Evolutionary conservation across 2,797 vertebrate species (phyloP).

Genomic region (Mallotus villosus): DNA sequence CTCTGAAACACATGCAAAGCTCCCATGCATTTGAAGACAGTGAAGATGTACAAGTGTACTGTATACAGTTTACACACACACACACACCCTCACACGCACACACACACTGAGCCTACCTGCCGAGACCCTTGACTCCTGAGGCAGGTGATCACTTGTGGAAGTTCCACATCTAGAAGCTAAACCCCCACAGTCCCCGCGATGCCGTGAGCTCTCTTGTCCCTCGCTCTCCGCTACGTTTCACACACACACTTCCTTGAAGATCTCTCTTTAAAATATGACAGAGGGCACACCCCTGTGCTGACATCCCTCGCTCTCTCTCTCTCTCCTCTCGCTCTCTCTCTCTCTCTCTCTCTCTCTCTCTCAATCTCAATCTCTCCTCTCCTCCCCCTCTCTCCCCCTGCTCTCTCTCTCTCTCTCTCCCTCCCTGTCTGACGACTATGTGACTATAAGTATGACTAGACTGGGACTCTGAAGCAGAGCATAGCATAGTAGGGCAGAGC

Average conservation of each 20-base stretch:
- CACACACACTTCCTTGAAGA: background rate
- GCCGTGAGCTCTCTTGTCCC: too few relatives aligned
- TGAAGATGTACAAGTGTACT: background rate
- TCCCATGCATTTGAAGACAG: too few relatives aligned
- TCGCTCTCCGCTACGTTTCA: background rate
- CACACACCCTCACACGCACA: background rate
- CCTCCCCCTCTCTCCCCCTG: too few relatives aligned
- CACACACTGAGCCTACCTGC: background rate
- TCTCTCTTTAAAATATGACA: background rate
- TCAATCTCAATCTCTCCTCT: too few relatives aligned
- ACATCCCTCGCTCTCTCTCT: background rate
- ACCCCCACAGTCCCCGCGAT: background rate
- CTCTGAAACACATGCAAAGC: too few relatives aligned
- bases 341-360: background rate
- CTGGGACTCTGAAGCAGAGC: too few relatives aligned
- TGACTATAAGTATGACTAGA: too few relatives aligned
- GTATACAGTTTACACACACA: background rate
- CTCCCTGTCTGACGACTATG: too few relatives aligned
- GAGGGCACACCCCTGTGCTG: conserved; percentile 4
- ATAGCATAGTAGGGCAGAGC: too few relatives aligned
- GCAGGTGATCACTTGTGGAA: background rate
- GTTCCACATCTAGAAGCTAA: background rate
- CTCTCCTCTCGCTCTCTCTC: background rate
- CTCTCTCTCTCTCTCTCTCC: too few relatives aligned
- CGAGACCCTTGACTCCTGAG: background rate